Conservation (phyloP, 2,113 vertebrate genomes). For the Silurus asotus region DNA sequence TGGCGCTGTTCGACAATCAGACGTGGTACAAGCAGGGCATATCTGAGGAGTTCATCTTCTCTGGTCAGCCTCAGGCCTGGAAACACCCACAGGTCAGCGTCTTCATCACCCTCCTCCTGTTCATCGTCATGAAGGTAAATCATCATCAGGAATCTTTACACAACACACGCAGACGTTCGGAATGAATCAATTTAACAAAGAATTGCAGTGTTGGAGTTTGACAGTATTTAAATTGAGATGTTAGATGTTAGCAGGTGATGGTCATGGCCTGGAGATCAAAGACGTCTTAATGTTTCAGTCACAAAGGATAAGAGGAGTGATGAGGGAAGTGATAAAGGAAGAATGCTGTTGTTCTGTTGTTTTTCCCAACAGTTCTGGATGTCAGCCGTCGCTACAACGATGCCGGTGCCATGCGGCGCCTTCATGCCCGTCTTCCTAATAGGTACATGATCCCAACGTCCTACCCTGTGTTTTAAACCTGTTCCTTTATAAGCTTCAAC, state of each 20-base stretch:
- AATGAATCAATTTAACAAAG: not conserved
- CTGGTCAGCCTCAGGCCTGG: conserved; percentile 88
- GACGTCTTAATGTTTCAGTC: not conserved
- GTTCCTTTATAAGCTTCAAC: not conserved
- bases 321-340: not conserved
- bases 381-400: conserved; percentile 96
- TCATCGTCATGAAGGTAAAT: conserved; percentile 96
- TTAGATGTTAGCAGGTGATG: not conserved
- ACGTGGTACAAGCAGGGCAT: conserved; percentile 91
- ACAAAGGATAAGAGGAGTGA: not conserved
- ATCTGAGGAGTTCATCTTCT: conserved; percentile 82
- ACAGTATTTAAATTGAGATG: not conserved
- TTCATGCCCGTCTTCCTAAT: conserved; percentile 99
- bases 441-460: conserved; percentile 72
- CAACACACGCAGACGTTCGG: not conserved
- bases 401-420: conserved; percentile 95
- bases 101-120: conserved; percentile 92
- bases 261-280: not conserved
- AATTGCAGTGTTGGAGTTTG: not conserved
- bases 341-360: not conserved
- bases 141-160: not conserved
- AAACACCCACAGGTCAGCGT: conserved; percentile 88
- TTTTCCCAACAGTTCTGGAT: conserved; percentile 88
- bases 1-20: conserved; percentile 93
- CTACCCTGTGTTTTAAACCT: not conserved